Evolutionary conservation across 2,888 invertebrate genomes (phyloP), one percentile per base, ranked within the genome.

Genomic region (Magallana nippona): DNA sequence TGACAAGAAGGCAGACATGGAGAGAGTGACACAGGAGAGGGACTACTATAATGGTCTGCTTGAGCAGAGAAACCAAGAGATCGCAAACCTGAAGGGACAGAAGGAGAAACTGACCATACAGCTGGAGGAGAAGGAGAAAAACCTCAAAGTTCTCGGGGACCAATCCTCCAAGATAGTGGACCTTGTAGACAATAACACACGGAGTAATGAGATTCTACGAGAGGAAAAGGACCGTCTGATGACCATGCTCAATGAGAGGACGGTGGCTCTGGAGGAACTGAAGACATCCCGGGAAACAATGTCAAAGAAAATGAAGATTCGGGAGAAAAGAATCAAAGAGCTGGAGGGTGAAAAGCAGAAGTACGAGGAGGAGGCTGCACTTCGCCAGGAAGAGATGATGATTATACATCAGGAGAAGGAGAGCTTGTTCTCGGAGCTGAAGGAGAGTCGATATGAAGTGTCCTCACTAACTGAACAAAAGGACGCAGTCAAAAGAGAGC

Each of bases 41-140:
- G 92, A 93, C 81, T 91, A 92, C 86, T 92, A 91, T 81, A 89
- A 90, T 82, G 87, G 88, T 62, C 83, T 91, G n/a, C 84, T 90
- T 58, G 93, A 93, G 32, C 90, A 92, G 85, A 90, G 89, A 81
- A 89, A 88, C 60, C 88, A 88, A 77, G 93, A 93, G 84, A n/a
- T 92, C 13, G 81, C 87, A 15, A 86, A 89, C 71, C 77, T 92
- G 55, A 90, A 90, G 79, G 83, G 88, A 8, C 86, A 89, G 56
- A 89, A 89, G 57, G 93, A 93, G 56, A 90, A 90, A 78, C 78
- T 93, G 44, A 88, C 86, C 8, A 85, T 91, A 11, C 92, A 92
- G 85, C 86, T 93, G 22, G 92, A 93, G 82, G 93, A 93, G 83
- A 92, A 91, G 81, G 92, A 93, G 84, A 91, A 91, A 80, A 90